These are phyloP conservation scores for Loris lydekkerianus DNA, from an alignment of 2,797 vertebrate genomes.

Conservation along the genomic window DNA sequence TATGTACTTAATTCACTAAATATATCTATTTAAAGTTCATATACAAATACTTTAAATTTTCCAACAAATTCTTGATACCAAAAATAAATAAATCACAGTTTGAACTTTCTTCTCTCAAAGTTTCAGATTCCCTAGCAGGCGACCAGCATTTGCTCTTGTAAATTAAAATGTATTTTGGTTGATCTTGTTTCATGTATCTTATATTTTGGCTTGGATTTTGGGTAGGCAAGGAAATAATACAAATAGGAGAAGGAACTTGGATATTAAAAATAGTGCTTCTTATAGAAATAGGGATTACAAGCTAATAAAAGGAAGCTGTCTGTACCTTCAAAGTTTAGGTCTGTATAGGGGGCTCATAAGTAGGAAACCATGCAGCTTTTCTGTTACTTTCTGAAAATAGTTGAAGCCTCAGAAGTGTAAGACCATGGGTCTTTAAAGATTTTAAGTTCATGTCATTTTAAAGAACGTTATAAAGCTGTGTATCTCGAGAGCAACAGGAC, in stretches of 20 bases:
- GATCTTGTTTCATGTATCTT: background rate
- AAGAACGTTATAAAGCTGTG: background rate
- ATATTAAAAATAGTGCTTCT: background rate
- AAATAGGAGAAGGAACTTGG: slow-evolving; percentile 21
- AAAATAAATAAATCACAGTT: slow-evolving; percentile 7
- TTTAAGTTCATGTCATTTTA: slow-evolving; percentile 1
- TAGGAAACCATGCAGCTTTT: background rate
- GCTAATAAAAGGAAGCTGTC: background rate
- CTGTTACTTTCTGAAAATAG: background rate
- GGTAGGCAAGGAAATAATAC: background rate
- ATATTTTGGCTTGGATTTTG: slow-evolving; percentile 40
- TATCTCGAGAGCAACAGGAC: background rate
- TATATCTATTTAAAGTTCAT: background rate
- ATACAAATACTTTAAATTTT: slow-evolving; percentile 47
- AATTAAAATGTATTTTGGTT: slow-evolving; percentile 26
- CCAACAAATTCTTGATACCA: slow-evolving; percentile 21
- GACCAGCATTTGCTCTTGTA: background rate
- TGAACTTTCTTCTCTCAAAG: slow-evolving; percentile 9
- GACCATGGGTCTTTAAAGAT: background rate
- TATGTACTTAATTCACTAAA: slow-evolving; percentile 31
- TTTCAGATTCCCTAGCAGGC: background rate
- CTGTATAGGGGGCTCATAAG: background rate
- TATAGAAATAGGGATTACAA: background rate
- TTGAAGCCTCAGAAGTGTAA: background rate
- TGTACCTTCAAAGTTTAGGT: background rate